Evolutionary conservation across 2,797 vertebrate species (phyloP).

Genomic region (Pelochelys cantorii): DNA sequence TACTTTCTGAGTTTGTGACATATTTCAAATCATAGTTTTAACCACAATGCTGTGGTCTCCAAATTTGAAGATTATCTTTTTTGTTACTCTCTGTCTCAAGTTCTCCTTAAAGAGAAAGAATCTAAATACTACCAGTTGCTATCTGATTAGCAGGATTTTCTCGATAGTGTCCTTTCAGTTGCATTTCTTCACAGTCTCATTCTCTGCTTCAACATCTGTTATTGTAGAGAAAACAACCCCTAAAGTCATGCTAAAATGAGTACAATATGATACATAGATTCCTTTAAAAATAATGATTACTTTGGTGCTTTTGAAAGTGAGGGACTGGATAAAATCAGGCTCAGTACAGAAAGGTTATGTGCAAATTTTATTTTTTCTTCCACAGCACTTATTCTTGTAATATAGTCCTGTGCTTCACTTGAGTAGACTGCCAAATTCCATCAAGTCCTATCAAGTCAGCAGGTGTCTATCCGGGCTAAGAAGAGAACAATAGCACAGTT

Average conservation of each 20-base stretch:
- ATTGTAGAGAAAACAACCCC: not conserved
- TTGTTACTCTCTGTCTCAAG: not conserved
- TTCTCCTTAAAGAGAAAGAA: not conserved
- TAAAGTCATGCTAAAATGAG: not conserved
- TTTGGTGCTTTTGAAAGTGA: not conserved
- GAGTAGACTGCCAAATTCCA: not conserved
- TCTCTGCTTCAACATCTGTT: not conserved
- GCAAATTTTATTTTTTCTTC: not conserved
- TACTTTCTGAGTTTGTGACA: not conserved
- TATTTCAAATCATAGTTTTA: not conserved
- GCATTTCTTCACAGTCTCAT: not conserved
- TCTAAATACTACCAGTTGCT: not conserved
- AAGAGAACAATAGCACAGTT: not conserved
- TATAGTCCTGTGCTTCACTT: not conserved
- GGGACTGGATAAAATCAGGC: not conserved
- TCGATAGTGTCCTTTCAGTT: fast-evolving
- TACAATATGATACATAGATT: not conserved
- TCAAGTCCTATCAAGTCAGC: not conserved
- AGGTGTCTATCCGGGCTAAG: not conserved
- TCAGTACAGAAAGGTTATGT: not conserved
- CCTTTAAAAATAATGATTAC: not conserved
- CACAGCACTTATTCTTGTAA: not conserved
- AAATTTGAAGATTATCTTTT: not conserved
- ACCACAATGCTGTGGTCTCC: not conserved
- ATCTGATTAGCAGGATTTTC: not conserved